phyloP scores from a whole-genome alignment of 2,797 vertebrate genomes.

The Sebastes oblongus region DNA sequence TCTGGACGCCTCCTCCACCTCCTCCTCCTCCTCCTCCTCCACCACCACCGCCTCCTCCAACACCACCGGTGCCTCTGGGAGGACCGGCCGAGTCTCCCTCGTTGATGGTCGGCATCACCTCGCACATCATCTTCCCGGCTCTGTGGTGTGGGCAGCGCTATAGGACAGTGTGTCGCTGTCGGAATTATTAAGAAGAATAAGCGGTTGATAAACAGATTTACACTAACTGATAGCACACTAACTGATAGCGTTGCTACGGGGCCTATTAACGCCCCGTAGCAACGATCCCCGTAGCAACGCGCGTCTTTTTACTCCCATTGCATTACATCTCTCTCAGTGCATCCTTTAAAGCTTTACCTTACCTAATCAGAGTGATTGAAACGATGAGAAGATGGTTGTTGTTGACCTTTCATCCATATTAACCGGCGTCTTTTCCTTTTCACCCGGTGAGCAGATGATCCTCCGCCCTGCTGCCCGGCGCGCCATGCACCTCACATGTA shows the following conservation, averaged over 20 bases:
- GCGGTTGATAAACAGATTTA: constrained; percentile 32
- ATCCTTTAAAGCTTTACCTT: constrained; percentile 32
- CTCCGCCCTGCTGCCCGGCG: constrained; percentile 79
- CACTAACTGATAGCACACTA: constrained; percentile 38
- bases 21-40: no score
- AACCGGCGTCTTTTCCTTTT: constrained; percentile 73
- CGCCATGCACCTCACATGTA: constrained; percentile 79
- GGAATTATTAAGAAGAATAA: constrained; percentile 13
- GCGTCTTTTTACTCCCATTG: not conserved
- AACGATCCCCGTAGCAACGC: constrained; percentile 29
- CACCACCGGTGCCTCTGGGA: constrained; percentile 77
- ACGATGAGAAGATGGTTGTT: constrained; percentile 56
- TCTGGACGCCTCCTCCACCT: constrained; percentile 62
- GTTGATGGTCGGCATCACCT: constrained; percentile 98
- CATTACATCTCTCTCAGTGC: constrained; percentile 10
- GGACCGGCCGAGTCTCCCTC: constrained; percentile 93
- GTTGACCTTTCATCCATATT: constrained; percentile 74
- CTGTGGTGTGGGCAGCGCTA: constrained; percentile 49
- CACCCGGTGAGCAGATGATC: constrained; percentile 63
- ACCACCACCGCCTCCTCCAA: no score
- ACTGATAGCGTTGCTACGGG: constrained; percentile 40
- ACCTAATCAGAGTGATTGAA: constrained; percentile 67
- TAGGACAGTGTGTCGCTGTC: constrained; percentile 59
- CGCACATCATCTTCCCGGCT: constrained; percentile 90
- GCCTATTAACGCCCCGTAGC: constrained; percentile 63